Evolutionary conservation across 1,140 invertebrate species (phyloP).

Genomic region (Helicoverpa zea): DNA sequence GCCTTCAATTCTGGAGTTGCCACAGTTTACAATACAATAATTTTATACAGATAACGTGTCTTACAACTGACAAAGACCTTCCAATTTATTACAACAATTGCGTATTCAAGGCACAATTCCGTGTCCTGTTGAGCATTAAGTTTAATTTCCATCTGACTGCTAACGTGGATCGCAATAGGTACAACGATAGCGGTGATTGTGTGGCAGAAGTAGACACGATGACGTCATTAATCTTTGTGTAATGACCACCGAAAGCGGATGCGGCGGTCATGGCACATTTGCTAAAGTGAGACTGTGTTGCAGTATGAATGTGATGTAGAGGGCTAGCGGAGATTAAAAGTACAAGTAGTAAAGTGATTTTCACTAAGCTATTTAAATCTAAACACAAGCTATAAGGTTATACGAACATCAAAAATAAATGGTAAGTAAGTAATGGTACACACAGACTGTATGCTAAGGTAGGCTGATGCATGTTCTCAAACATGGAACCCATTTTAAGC

Average conservation of each 20-base stretch:
- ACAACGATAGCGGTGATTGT: conserved; percentile 57
- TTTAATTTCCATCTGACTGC: conserved; percentile 16
- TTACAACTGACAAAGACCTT: neutral
- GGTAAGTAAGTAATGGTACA: too few relatives aligned
- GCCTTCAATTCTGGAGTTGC: too few relatives aligned
- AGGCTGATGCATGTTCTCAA: too few relatives aligned
- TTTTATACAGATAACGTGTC: too few relatives aligned
- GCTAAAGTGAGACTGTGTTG: conserved; percentile 55
- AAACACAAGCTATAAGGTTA: too few relatives aligned
- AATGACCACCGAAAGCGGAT: conserved; percentile 70
- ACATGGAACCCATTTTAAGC: too few relatives aligned
- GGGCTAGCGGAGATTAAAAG: neutral
- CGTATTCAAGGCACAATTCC: neutral
- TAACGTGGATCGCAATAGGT: conserved; percentile 40
- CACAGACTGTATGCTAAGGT: too few relatives aligned
- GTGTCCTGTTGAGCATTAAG: neutral
- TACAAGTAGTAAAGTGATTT: neutral
- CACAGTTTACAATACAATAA: too few relatives aligned
- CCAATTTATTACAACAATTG: neutral
- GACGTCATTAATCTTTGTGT: conserved; percentile 72
- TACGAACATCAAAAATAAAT: too few relatives aligned
- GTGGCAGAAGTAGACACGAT: conserved; percentile 61
- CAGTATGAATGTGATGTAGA: neutral
- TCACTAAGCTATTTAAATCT: too few relatives aligned
- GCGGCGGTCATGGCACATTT: conserved; percentile 73